Conservation (phyloP, 2,113 vertebrate species). For the Coptodon rendalli region DNA sequence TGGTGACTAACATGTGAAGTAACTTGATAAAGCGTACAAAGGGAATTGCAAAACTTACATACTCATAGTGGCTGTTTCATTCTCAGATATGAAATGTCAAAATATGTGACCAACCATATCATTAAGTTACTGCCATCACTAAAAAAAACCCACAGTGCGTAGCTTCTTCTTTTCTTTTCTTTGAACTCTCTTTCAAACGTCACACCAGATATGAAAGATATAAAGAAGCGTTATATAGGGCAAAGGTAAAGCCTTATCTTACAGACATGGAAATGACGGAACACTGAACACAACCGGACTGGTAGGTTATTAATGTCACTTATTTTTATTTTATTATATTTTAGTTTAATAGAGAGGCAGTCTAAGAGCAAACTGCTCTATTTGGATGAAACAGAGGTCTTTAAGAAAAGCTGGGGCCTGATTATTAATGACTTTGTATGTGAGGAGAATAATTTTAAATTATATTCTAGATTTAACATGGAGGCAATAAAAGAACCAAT, state of each 20-base stretch:
- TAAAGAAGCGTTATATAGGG: neutral
- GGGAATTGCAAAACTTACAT: neutral
- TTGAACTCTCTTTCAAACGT: neutral
- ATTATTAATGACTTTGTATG: neutral
- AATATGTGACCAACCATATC: neutral
- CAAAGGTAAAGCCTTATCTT: neutral
- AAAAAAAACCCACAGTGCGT: neutral
- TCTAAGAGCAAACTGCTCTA: neutral
- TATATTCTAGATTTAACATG: neutral
- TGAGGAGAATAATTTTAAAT: neutral
- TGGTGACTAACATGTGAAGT: neutral
- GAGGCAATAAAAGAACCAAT: neutral
- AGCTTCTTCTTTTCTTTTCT: neutral
- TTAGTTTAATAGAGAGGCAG: neutral
- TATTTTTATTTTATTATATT: neutral
- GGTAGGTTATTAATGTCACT: neutral
- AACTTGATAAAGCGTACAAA: neutral
- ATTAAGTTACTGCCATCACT: neutral
- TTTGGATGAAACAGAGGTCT: neutral
- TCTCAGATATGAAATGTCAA: neutral
- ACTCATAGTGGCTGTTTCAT: neutral
- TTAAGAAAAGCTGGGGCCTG: accelerated
- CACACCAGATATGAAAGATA: neutral
- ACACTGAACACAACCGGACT: neutral
- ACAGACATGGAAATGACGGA: neutral